These are phyloP conservation scores for Catonia carolina DNA, from an alignment of 2,888 invertebrate species.

Conservation along the genomic window DNA sequence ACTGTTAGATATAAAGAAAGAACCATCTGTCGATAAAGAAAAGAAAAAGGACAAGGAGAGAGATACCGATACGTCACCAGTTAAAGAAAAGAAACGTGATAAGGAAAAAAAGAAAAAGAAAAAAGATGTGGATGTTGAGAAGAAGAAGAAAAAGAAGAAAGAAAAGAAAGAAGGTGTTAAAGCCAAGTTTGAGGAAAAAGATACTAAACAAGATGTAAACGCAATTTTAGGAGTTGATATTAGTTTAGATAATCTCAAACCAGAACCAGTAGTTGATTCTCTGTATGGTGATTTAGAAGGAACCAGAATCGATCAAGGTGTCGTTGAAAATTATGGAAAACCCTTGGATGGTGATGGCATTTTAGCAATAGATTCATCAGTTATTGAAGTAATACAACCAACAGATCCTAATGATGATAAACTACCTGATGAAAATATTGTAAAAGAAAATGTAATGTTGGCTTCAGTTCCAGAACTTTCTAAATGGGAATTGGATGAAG, in stretches of 20 bases:
- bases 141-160: slow-evolving; percentile 35
- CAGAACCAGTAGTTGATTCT: slow-evolving; percentile 37
- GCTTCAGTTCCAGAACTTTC: slow-evolving; percentile 73
- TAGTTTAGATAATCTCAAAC: slow-evolving; percentile 33
- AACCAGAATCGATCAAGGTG: slow-evolving; percentile 48
- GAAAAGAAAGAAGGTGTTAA: slow-evolving; percentile 21
- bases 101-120: slow-evolving; percentile 37
- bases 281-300: slow-evolving; percentile 42
- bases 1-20: slow-evolving; percentile 28
- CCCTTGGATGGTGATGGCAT: slow-evolving; percentile 25
- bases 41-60: slow-evolving; percentile 34
- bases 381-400: slow-evolving; percentile 37
- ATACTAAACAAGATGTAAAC: neutral
- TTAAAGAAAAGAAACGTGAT: slow-evolving; percentile 38
- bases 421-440: slow-evolving; percentile 31
- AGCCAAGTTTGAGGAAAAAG: slow-evolving; percentile 18
- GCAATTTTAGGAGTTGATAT: slow-evolving; percentile 34
- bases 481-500: slow-evolving; percentile 82
- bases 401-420: slow-evolving; percentile 36
- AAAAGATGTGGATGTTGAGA: slow-evolving; percentile 36
- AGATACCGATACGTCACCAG: slow-evolving; percentile 23
- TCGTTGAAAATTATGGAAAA: slow-evolving; percentile 53
- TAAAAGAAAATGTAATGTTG: slow-evolving; percentile 55
- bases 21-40: slow-evolving; percentile 31
- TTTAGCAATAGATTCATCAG: slow-evolving; percentile 38